A percentile compares a stretch with the other conserved stretches of the same genome.
Conservation (phyloP, 2,888 invertebrate species). For the Bedellia somnulentella region DNA sequence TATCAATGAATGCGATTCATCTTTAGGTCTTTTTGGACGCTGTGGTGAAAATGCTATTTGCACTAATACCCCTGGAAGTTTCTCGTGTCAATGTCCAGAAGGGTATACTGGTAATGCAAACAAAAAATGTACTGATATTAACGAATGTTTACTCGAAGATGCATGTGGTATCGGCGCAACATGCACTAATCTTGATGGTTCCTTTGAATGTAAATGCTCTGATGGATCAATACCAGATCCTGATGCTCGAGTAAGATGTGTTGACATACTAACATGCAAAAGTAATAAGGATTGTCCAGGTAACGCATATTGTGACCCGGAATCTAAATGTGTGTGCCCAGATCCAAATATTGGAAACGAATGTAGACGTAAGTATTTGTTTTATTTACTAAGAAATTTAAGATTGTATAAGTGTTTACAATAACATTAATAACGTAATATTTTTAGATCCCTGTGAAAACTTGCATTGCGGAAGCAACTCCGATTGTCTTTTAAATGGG, state of each 20-base stretch:
- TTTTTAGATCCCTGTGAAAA: slow-evolving; percentile 86
- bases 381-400: slow-evolving; percentile 5
- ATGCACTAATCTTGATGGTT: slow-evolving; percentile 77
- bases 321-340: slow-evolving; percentile 82
- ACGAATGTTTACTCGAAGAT: slow-evolving; percentile 74
- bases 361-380: slow-evolving; percentile 76
- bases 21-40: slow-evolving; percentile 75
- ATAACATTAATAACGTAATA: too few relatives aligned
- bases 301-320: slow-evolving; percentile 80
- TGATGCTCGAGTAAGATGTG: slow-evolving; percentile 79
- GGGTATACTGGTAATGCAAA: slow-evolving; percentile 86
- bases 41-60: slow-evolving; percentile 86
- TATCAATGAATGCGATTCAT: slow-evolving; percentile 85
- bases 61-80: slow-evolving; percentile 78
- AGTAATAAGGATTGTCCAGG: slow-evolving; percentile 82
- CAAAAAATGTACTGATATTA: slow-evolving; percentile 78
- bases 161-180: slow-evolving; percentile 80
- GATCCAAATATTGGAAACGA: slow-evolving; percentile 91
- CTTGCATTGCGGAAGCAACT: slow-evolving; percentile 80
- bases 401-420: too few relatives aligned
- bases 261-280: slow-evolving; percentile 78
- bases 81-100: slow-evolving; percentile 77
- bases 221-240: slow-evolving; percentile 82
- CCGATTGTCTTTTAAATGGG: slow-evolving; percentile 84
- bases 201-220: slow-evolving; percentile 79